Percentiles rank a stretch among this genome's conserved stretches.
These are phyloP conservation scores for Oligia latruncula DNA, from an alignment of 2,888 invertebrate species.

Conservation along the genomic window DNA sequence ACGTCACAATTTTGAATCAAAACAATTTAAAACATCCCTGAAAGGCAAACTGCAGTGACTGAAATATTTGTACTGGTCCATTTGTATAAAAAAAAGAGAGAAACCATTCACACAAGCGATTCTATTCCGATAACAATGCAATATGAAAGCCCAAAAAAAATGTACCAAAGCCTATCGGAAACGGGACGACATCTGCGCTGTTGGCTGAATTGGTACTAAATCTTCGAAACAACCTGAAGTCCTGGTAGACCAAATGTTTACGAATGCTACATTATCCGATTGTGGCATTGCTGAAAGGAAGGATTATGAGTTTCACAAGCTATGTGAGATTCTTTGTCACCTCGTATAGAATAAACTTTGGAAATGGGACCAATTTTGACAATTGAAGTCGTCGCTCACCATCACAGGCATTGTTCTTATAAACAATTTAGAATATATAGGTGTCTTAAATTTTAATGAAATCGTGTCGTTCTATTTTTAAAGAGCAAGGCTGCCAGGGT, in stretches of 20 bases:
- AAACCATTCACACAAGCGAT: conserved; percentile 40
- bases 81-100: background rate
- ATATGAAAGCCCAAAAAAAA: conserved; percentile 41
- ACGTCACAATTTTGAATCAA: background rate
- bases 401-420: too few relatives aligned
- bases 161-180: conserved; percentile 27
- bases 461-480: background rate
- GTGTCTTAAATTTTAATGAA: background rate
- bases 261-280: conserved; percentile 15
- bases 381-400: background rate
- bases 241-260: conserved; percentile 24
- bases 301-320: conserved; percentile 4
- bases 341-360: background rate
- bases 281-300: background rate
- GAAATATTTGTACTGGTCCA: too few relatives aligned
- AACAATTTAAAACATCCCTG: background rate
- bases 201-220: conserved; percentile 49
- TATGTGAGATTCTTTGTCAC: background rate
- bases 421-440: background rate
- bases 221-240: conserved; percentile 39
- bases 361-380: background rate
- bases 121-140: conserved; percentile 54
- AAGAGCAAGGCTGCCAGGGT: background rate
- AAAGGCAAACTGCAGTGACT: background rate
- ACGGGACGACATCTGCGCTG: conserved; percentile 40